Conservation (phyloP, 2,113 vertebrate species). For the Neotragus moschatus region DNA sequence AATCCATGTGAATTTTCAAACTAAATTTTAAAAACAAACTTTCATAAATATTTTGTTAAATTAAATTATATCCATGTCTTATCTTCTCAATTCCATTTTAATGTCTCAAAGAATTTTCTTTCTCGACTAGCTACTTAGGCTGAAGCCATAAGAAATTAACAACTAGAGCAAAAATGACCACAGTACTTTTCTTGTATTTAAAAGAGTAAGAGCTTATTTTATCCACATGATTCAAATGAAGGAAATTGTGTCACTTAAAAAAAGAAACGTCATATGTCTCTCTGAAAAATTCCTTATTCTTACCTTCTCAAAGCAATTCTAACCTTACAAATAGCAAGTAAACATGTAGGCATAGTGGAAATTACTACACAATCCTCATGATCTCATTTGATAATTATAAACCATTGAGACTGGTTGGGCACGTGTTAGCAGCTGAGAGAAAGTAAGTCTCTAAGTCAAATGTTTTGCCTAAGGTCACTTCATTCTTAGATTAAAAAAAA, state of each 20-base stretch:
- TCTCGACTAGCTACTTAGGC: neutral
- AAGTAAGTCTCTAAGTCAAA: neutral
- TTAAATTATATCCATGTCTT: neutral
- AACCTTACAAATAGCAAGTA: neutral
- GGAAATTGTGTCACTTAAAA: neutral
- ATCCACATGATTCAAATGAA: neutral
- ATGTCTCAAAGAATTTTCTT: neutral
- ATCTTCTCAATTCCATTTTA: neutral
- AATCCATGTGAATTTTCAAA: neutral
- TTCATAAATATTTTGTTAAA: neutral
- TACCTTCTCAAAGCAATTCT: neutral
- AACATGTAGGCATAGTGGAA: neutral
- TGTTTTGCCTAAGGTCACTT: neutral
- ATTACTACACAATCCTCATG: neutral
- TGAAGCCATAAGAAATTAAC: neutral
- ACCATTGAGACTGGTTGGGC: neutral
- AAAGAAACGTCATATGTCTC: neutral
- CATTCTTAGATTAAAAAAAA: neutral
- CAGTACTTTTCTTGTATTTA: neutral
- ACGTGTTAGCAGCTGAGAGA: neutral
- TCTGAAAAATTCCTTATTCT: neutral
- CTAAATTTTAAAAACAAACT: neutral
- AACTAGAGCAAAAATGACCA: neutral
- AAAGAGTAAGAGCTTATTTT: neutral
- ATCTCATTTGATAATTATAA: neutral